Evolutionary conservation across 2,888 invertebrate species (phyloP).

Genomic region (Xanthorhoe spadicearia): DNA sequence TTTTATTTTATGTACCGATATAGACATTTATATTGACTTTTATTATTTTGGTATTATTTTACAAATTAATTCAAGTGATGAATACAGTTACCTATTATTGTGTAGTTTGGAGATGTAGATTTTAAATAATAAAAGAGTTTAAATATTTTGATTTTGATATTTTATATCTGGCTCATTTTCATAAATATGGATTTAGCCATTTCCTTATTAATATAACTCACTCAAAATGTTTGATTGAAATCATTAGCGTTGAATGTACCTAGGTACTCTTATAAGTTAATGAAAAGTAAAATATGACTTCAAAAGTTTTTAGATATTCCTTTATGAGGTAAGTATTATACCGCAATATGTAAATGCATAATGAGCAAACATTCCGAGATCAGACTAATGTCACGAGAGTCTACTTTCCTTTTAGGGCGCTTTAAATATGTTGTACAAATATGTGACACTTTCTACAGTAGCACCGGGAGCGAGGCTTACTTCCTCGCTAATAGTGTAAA

Average conservation of each 20-base stretch:
- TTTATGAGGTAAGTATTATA: too few relatives aligned
- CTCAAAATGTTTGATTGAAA: not conserved
- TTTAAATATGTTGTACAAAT: constrained; percentile 70
- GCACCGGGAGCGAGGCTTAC: constrained; percentile 64
- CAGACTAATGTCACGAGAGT: constrained; percentile 27
- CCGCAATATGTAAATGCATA: not conserved
- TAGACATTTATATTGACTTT: constrained; percentile 19
- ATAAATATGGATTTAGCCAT: not conserved
- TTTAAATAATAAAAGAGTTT: constrained; percentile 14
- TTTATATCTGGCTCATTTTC: not conserved
- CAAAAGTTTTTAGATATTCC: too few relatives aligned
- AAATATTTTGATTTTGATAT: constrained; percentile 5
- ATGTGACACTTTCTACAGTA: constrained; percentile 78
- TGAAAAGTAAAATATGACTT: too few relatives aligned
- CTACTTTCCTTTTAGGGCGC: constrained; percentile 49
- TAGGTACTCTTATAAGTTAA: not conserved
- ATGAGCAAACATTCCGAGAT: not conserved
- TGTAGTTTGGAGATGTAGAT: constrained; percentile 15
- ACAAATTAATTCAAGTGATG: constrained; percentile 34
- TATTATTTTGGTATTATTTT: constrained; percentile 25
- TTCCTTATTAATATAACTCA: not conserved
- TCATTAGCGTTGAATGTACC: not conserved
- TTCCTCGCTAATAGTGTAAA: constrained; percentile 77
- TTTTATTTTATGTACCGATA: constrained; percentile 28
- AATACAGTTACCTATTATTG: constrained; percentile 31